Evolutionary conservation across 2,113 vertebrate species (phyloP).

Genomic region (Bungarus multicinctus): DNA sequence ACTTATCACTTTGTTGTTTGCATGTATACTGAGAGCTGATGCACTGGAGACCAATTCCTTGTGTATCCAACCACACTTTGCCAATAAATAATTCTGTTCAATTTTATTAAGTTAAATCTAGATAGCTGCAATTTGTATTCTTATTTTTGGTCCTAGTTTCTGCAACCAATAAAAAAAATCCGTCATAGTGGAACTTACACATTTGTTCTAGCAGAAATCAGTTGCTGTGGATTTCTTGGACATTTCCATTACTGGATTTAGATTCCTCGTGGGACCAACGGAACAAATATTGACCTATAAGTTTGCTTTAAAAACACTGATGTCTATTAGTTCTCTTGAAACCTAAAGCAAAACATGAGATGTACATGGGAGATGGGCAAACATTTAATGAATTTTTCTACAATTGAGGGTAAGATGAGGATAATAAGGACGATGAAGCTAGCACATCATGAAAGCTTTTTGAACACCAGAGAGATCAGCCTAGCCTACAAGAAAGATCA

Average conservation of each 20-base stretch:
- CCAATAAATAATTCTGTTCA: background rate
- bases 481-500: background rate
- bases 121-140: background rate
- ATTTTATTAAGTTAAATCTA: background rate
- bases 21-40: background rate
- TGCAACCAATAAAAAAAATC: background rate
- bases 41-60: background rate
- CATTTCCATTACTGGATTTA: background rate
- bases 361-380: background rate
- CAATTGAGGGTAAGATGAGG: background rate
- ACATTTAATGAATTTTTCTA: background rate
- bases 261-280: background rate
- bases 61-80: background rate
- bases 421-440: background rate
- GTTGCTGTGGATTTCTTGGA: background rate
- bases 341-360: background rate
- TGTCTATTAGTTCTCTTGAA: background rate
- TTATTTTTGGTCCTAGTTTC: background rate
- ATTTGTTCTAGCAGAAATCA: background rate
- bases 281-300: background rate
- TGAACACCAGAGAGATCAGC: background rate
- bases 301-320: background rate
- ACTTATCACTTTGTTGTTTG: background rate
- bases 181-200: background rate
- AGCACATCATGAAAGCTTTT: background rate